phyloP scores from a whole-genome alignment of 2,888 invertebrate species.

The Seira sanloemensis region DNA sequence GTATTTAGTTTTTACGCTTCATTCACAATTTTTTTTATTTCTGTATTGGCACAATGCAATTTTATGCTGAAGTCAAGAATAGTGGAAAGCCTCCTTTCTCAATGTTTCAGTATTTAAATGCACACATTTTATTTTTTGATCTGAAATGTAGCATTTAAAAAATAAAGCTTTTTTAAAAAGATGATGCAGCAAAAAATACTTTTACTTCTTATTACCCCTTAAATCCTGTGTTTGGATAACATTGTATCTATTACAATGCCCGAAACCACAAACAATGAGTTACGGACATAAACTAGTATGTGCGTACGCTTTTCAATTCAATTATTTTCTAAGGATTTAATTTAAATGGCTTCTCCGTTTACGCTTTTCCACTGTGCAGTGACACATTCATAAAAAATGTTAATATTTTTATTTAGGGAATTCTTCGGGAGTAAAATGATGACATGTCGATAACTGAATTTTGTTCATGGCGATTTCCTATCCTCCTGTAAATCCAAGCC shows the following conservation, averaged over 20 bases:
- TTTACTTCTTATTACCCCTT: too few species aligned
- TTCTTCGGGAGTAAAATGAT: background rate
- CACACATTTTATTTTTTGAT: background rate
- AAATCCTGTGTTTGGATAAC: too few species aligned
- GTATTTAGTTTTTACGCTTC: constrained; percentile 24
- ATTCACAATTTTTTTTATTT: constrained; percentile 26
- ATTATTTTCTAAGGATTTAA: background rate
- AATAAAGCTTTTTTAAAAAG: too few species aligned
- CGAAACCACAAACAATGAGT: too few species aligned
- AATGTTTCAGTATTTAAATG: background rate
- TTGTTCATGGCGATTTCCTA: too few species aligned
- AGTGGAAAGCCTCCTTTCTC: background rate
- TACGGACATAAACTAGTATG: too few species aligned
- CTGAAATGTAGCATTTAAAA: too few species aligned
- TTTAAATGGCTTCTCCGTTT: background rate
- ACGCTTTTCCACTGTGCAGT: background rate
- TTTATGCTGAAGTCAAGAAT: constrained; percentile 56
- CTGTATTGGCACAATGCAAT: constrained; percentile 48
- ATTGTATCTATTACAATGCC: too few species aligned
- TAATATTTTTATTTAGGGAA: background rate
- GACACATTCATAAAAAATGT: background rate
- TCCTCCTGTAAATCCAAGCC: too few species aligned
- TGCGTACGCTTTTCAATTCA: background rate
- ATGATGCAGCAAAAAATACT: constrained; percentile 1
- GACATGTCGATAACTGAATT: too few species aligned